These are phyloP conservation scores for Mugil cephalus DNA, from an alignment of 2,113 vertebrate species.

Conservation along the genomic window DNA sequence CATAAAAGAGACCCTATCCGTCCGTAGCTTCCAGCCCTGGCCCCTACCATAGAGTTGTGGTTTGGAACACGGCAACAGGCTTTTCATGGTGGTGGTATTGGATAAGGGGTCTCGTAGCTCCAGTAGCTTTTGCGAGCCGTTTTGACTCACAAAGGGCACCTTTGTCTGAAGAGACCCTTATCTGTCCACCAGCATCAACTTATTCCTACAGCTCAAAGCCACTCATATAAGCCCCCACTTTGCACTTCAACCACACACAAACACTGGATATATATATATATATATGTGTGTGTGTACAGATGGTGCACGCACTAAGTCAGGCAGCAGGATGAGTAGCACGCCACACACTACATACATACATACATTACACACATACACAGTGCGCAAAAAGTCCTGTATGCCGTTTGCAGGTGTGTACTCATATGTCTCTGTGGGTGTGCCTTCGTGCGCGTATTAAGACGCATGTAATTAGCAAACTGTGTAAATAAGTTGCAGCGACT, in stretches of 20 bases:
- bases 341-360: constrained; percentile 6
- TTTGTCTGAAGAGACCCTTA: constrained; percentile 71
- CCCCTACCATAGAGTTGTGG: constrained; percentile 46
- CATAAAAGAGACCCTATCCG: neutral
- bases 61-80: constrained; percentile 59
- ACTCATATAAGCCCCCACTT: constrained; percentile 59
- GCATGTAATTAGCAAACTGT: constrained; percentile 23
- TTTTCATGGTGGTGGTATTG: constrained; percentile 40
- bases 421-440: neutral
- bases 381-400: neutral
- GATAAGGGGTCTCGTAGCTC: constrained; percentile 40
- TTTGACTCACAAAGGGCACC: constrained; percentile 55
- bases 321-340: neutral
- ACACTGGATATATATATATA: constrained; percentile 30
- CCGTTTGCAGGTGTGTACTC: constrained; percentile 10
- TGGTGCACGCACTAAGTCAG: constrained; percentile 3
- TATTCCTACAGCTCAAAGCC: constrained; percentile 58
- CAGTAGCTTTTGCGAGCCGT: constrained; percentile 58
- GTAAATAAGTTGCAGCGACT: constrained; percentile 34
- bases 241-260: constrained; percentile 57
- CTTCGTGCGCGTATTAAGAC: neutral
- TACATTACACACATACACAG: neutral
- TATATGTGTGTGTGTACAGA: constrained; percentile 13
- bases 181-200: constrained; percentile 63
- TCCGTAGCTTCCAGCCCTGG: neutral